These are phyloP conservation scores for Bradynema listronoti DNA, from an alignment of 1,140 invertebrate genomes.

Conservation along the genomic window DNA sequence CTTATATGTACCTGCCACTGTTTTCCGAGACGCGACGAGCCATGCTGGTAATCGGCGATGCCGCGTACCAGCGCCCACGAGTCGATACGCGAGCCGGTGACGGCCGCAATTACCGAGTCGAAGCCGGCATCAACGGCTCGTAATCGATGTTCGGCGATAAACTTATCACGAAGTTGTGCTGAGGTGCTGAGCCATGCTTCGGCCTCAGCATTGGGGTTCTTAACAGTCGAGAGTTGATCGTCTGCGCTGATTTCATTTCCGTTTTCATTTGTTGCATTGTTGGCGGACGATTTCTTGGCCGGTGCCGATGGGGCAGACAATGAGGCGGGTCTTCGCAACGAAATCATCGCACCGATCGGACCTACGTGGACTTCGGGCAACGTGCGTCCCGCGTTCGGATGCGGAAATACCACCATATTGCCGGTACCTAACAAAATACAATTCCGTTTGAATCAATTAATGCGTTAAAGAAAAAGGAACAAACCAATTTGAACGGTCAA, in stretches of 20 bases:
- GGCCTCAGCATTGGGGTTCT: slow-evolving; percentile 62
- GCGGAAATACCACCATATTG: slow-evolving; percentile 88
- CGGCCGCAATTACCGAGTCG: slow-evolving; percentile 73
- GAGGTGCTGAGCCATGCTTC: slow-evolving; percentile 9
- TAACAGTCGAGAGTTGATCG: slow-evolving; percentile 70
- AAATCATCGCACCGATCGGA: slow-evolving; percentile 48
- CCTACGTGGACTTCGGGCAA: slow-evolving; percentile 44
- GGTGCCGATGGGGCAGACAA: slow-evolving; percentile 57
- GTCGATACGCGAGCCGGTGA: slow-evolving; percentile 88
- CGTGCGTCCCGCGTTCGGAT: slow-evolving; percentile 64
- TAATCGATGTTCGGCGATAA: slow-evolving; percentile 64
- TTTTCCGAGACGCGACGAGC: slow-evolving; percentile 59
- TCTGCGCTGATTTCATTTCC: not conserved
- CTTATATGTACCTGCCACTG: slow-evolving; percentile 46
- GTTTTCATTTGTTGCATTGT: slow-evolving; percentile 19
- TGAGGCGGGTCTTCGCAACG: slow-evolving; percentile 62
- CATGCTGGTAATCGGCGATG: slow-evolving; percentile 90
- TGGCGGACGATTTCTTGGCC: slow-evolving; percentile 16
- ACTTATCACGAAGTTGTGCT: slow-evolving; percentile 63
- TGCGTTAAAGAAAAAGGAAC: not conserved
- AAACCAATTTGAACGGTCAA: slow-evolving; percentile 77
- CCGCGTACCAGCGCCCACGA: slow-evolving; percentile 70
- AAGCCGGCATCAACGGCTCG: slow-evolving; percentile 85
- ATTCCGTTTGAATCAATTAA: slow-evolving; percentile 15
- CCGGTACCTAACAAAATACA: slow-evolving; percentile 67